Evolutionary conservation across 2,797 vertebrate genomes (phyloP), one percentile per base, ranked within the genome.

Genomic region (Artibeus jamaicensis): DNA sequence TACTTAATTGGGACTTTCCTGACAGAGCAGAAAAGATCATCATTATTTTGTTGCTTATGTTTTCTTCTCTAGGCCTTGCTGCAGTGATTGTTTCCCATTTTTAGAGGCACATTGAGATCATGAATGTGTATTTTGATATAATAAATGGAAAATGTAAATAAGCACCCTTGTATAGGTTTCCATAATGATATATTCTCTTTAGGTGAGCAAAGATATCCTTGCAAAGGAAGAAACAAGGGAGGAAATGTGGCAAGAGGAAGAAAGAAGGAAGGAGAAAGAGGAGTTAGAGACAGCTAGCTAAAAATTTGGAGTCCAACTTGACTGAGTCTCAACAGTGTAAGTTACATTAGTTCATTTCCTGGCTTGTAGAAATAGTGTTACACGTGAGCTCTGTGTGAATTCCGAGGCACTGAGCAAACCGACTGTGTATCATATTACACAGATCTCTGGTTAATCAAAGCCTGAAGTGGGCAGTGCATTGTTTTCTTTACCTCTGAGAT

Each of bases 81-180:
- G 32, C 76, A 57, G 68, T 68, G 34, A 29, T 83, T 44, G 29
- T 62, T 53, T 82, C 32, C 55, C 57, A 65, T 32, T 94, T 83
- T 89, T 59, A 91, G 32, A 48, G 39, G 9, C 26, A 15, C 1
- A 0, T 9, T 88, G 32, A 76, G 32, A 85, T 84, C 19, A 18
- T 24, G 12, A 70, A 86, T 91, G 22, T 78, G 5, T 83, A 46
- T 81, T 95, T 73, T 77, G 39, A 77, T 73, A 82, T 78, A 96
- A 92, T 73, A 59, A 71, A 46, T 55, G 70, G 19, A 83, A 95
- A 97, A n/a, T 89, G 53, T 70, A 91, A 94, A 83, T 88, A 79
- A 50, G 6, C 57, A 53, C 32, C 24, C 29, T 55, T 21, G 10
- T 53, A 9, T 59, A 68, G 21, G 16, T 71, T 70, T 91, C 77